A percentile compares a stretch with the other conserved stretches of the same genome.
Evolutionary conservation across 2,797 vertebrate species (phyloP).

Genomic region (Siniperca obscura): DNA sequence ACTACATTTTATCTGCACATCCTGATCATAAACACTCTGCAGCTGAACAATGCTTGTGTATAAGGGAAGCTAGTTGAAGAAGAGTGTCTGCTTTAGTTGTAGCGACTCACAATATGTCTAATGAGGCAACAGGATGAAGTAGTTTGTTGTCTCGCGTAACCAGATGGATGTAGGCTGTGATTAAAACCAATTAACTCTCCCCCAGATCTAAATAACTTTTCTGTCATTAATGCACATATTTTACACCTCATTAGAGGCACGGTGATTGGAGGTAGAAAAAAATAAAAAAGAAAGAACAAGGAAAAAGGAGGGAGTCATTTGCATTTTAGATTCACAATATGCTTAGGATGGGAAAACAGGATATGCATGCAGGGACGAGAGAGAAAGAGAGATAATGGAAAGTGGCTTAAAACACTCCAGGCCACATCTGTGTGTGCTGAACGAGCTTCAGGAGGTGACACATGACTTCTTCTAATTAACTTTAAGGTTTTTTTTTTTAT

Average conservation of each 20-base stretch:
- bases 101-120: constrained; percentile 89
- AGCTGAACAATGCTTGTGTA: background rate
- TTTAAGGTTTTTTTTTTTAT: constrained; percentile 54
- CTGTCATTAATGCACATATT: constrained; percentile 91
- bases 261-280: constrained; percentile 79
- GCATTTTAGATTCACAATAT: constrained; percentile 88
- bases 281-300: constrained; percentile 35
- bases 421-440: constrained; percentile 84
- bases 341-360: constrained; percentile 73
- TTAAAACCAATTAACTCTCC: constrained; percentile 95
- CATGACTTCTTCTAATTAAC: constrained; percentile 86
- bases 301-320: constrained; percentile 77
- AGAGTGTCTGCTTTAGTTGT: constrained; percentile 61
- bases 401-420: constrained; percentile 80
- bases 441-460: constrained; percentile 80
- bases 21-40: background rate
- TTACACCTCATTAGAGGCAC: constrained; percentile 90
- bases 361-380: constrained; percentile 47
- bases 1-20: background rate
- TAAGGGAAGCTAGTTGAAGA: constrained; percentile 30
- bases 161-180: constrained; percentile 95
- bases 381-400: constrained; percentile 53
- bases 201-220: constrained; percentile 94
- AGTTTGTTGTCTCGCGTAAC: constrained; percentile 93
- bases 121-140: constrained; percentile 91